Base-by-base conservation (phyloP, 1,140 invertebrate species). In the Scaptomyza pallida region DNA sequence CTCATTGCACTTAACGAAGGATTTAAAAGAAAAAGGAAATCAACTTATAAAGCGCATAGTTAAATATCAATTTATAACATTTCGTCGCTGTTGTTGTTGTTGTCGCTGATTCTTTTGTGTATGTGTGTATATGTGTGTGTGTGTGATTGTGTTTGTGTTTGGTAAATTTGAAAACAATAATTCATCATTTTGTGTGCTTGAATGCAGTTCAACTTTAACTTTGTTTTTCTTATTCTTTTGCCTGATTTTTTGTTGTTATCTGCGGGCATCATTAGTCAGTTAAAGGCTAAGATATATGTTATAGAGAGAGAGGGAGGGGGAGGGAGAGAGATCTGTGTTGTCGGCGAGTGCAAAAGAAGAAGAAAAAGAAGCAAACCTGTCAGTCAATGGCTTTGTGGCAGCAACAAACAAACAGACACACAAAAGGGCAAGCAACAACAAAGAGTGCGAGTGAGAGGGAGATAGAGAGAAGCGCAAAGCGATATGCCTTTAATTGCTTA, bases 21-120 rank as follows among this genome's bases (percentile, higher is more conserved):
- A 47, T n/a, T n/a, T 47, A 19, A 8, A 26, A 15, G 23, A 19
- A 8, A 26, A 15, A 26, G 61, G 56, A 30, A 62, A 73, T 63
- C 26, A 73, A 74, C 37, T 63, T 47, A 26, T 62, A 62, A 67
- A 70, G 61, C 50, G 55, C 60, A 63, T 75, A 67, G 54, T 83
- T 79, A 85, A 76, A 85, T 65, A 76, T 62, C 79, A 83, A 83
- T 83, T 85, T 79, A 83, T 76, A 72, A 75, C 51, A 45, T 67
- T 10, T 40, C 23, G 43, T 43, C 40, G 5, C 12, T 15, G 5
- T 35, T 9, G 21, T 17, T 30, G 8, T 15, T 41, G 13, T 54
- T 33, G 4, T 43, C 9, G 5, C 30, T 23, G 45, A 26, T 23
- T 47, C 45, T 13, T 26, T 47, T 47, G 45, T 47, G 23, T 57